Evolutionary conservation across 2,797 vertebrate genomes (phyloP), one percentile per base, ranked within the genome.

Genomic region (Phoxinus dragarum): DNA sequence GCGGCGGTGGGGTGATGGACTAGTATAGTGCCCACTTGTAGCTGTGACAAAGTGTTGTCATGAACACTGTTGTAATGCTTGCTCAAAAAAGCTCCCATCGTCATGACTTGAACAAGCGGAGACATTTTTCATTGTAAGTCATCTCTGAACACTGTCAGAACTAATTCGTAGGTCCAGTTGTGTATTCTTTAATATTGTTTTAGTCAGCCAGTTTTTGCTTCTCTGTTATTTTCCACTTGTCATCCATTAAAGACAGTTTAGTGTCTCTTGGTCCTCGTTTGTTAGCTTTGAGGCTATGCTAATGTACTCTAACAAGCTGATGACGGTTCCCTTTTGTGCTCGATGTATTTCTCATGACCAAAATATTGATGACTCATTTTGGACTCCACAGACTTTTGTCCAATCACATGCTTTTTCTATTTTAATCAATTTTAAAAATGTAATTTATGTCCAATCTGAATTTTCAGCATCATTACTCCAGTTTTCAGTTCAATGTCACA

Each of bases 31-130:
- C 31, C 73, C 73, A 84, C 82, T 84, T 49, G 27, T 44, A 71
- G 66, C 72, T 71, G 38, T 82, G 72, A 76, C 80, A 82, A 81
- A 67, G 73, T 84, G 82, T 54, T 77, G 73, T 84, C 73, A 84
- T 76, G 64, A 84, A 84, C 82, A 84, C 44, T 75, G 73, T 21
- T 68, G 61, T 79, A 79, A 79, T 79, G 59, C 38, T 34, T 44
- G 77, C 77, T 79, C 77, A 34, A 80, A 80, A 80, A 80, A 67
- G 61, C 40, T 47, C 27, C 59, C 5, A 9, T 59, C 6, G 21
- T 77, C 74, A 59, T 76, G 17, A 66, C 59, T 64, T 64, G n/a
- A 64, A 64, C 59, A 19, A 64, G 23, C 3, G 8, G 56, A 44
- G n/a, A 42, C 76, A 44, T 64, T 64, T 42, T 64, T 44, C 12